These are phyloP conservation scores for Halictus quadricinctus DNA, from an alignment of 2,888 invertebrate genomes.

Conservation along the genomic window DNA sequence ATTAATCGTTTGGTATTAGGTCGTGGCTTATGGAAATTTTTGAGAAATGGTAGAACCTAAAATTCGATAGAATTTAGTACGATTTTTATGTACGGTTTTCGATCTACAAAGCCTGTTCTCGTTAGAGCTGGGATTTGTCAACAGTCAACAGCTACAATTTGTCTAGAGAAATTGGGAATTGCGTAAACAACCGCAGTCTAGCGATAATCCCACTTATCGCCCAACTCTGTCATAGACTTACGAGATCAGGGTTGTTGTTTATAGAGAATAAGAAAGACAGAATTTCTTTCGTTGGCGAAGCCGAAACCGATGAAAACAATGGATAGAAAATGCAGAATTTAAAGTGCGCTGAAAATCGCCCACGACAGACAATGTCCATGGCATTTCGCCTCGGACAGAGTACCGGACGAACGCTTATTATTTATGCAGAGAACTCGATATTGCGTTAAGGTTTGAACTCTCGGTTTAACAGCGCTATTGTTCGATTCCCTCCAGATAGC, in stretches of 20 bases:
- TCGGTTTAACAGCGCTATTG: constrained; percentile 48
- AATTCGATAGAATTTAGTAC: no score
- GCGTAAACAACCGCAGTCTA: no score
- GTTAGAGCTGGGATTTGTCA: no score
- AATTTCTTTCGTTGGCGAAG: neutral
- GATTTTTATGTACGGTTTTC: no score
- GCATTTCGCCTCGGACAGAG: constrained; percentile 25
- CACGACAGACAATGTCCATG: neutral
- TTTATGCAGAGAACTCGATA: constrained; percentile 52
- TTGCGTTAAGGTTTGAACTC: constrained; percentile 30
- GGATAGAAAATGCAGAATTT: neutral
- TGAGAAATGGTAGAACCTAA: no score
- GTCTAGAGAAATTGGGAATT: no score
- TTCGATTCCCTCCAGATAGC: constrained; percentile 53
- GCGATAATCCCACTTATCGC: no score
- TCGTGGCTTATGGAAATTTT: no score
- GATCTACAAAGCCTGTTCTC: no score
- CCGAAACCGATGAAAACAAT: neutral
- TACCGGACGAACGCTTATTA: constrained; percentile 35
- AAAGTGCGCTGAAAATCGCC: neutral
- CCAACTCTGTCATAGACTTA: no score
- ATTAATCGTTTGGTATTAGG: no score
- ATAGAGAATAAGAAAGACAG: neutral
- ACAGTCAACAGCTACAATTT: no score
- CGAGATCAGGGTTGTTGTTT: neutral